A percentile compares a stretch with the other conserved stretches of the same genome.
Conservation (phyloP, 2,888 invertebrate species). For the Drosophila merina region DNA sequence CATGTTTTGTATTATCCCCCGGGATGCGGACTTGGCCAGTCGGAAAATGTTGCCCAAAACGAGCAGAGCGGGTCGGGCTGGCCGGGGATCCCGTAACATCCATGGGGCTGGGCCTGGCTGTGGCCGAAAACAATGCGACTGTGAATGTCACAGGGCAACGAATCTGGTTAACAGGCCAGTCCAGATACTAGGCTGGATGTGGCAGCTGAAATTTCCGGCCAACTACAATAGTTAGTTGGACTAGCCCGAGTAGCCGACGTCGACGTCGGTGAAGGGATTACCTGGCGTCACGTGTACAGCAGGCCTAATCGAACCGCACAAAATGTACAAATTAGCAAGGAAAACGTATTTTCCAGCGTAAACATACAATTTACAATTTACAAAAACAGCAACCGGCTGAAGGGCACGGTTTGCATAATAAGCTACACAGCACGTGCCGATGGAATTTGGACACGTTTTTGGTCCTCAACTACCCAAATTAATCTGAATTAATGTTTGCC, state of each 20-base stretch:
- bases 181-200: slow-evolving; percentile 1
- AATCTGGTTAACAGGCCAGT: slow-evolving; percentile 22
- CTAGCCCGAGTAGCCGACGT: slow-evolving; percentile 3
- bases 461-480: slow-evolving; percentile 23
- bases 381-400: slow-evolving; percentile 41
- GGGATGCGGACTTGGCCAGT: slow-evolving; percentile 32
- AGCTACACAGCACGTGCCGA: slow-evolving; percentile 36
- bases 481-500: slow-evolving; percentile 11
- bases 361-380: slow-evolving; percentile 48
- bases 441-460: slow-evolving; percentile 32
- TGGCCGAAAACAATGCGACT: slow-evolving; percentile 27
- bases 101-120: slow-evolving; percentile 16
- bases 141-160: slow-evolving; percentile 28
- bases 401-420: slow-evolving; percentile 41
- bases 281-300: slow-evolving; percentile 37
- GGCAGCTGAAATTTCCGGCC: slow-evolving; percentile 18
- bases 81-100: neutral
- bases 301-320: slow-evolving; percentile 46
- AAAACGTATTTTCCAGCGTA: slow-evolving; percentile 48
- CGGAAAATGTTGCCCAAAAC: slow-evolving; percentile 21
- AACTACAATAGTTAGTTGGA: slow-evolving; percentile 34
- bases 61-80: neutral
- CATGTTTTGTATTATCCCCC: slow-evolving; percentile 64
- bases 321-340: slow-evolving; percentile 51
- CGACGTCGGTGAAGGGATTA: slow-evolving; percentile 30